Percentiles rank a stretch among this genome's conserved stretches.
These are phyloP conservation scores for Poliocrania exsul DNA, from an alignment of 2,797 vertebrate species.

Conservation along the genomic window DNA sequence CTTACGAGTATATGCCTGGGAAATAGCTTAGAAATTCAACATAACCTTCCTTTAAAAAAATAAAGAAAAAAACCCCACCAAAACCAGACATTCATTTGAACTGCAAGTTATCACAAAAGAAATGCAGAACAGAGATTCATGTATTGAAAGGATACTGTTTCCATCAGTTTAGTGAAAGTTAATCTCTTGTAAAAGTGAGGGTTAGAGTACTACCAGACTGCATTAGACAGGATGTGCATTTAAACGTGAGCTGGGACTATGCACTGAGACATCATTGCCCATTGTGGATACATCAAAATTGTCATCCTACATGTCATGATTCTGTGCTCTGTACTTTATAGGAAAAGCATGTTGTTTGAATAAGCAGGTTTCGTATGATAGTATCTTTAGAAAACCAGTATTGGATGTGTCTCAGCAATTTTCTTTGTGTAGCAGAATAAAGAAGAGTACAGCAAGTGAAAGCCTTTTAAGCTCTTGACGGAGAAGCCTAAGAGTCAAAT, in stretches of 20 bases:
- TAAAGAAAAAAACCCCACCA: neutral
- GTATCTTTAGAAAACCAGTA: neutral
- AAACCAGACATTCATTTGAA: neutral
- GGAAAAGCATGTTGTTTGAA: slow-evolving; percentile 13
- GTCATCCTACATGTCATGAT: neutral
- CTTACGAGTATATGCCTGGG: neutral
- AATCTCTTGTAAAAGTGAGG: slow-evolving; percentile 11
- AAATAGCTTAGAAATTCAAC: neutral
- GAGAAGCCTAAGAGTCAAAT: slow-evolving; percentile 24
- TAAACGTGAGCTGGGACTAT: neutral
- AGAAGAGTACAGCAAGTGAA: slow-evolving; percentile 10
- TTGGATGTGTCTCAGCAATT: slow-evolving; percentile 54
- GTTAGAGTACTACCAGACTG: neutral
- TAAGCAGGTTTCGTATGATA: slow-evolving; percentile 40
- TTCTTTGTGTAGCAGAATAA: slow-evolving; percentile 48
- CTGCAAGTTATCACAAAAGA: neutral
- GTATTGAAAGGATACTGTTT: neutral
- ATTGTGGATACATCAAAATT: slow-evolving; percentile 16
- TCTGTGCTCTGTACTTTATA: slow-evolving; percentile 7
- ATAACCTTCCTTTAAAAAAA: neutral
- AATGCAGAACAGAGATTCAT: neutral
- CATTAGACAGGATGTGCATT: slow-evolving; percentile 12
- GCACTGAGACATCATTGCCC: neutral
- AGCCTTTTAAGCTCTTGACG: slow-evolving; percentile 44
- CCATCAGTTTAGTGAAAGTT: neutral